A percentile compares a stretch with the other conserved stretches of the same genome.
phyloP scores from a whole-genome alignment of 2,113 vertebrate genomes.

The Australoheros scitulus region DNA sequence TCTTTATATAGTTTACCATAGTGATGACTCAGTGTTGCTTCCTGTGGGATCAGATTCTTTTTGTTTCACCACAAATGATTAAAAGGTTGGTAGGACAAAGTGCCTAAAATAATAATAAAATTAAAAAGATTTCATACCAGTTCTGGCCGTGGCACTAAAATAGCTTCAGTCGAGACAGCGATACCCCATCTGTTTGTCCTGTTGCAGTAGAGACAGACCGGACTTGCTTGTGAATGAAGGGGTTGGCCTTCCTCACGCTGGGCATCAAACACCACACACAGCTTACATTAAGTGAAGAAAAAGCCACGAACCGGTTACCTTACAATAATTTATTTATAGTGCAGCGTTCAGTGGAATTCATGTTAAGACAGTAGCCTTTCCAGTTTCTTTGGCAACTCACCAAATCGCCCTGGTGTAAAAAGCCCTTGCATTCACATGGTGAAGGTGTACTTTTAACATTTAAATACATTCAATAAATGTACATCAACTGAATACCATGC shows the following conservation, averaged over 20 bases:
- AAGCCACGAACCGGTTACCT: not conserved
- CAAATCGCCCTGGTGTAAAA: slow-evolving; percentile 14
- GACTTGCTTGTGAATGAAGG: slow-evolving; percentile 16
- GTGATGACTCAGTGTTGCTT: not conserved
- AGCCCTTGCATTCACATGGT: slow-evolving; percentile 65
- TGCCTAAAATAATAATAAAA: not conserved
- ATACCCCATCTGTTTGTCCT: slow-evolving; percentile 52
- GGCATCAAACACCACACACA: not conserved
- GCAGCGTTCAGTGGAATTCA: not conserved
- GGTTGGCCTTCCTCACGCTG: not conserved
- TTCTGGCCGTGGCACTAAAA: slow-evolving; percentile 18
- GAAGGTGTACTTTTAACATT: slow-evolving; percentile 37
- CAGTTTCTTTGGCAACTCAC: slow-evolving; percentile 61
- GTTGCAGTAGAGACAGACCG: slow-evolving; percentile 55
- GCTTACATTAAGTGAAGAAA: not conserved
- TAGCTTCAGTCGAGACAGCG: slow-evolving; percentile 10
- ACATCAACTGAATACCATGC: slow-evolving; percentile 47
- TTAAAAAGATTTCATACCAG: slow-evolving; percentile 46
- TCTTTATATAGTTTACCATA: no score
- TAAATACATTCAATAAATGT: slow-evolving; percentile 65
- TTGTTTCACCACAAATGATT: not conserved
- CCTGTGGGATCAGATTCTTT: not conserved
- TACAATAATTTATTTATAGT: slow-evolving; percentile 28
- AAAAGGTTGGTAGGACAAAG: not conserved
- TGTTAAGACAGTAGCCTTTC: slow-evolving; percentile 36